Conservation (phyloP, 2,113 vertebrate genomes). For the Tringa solitaria region DNA sequence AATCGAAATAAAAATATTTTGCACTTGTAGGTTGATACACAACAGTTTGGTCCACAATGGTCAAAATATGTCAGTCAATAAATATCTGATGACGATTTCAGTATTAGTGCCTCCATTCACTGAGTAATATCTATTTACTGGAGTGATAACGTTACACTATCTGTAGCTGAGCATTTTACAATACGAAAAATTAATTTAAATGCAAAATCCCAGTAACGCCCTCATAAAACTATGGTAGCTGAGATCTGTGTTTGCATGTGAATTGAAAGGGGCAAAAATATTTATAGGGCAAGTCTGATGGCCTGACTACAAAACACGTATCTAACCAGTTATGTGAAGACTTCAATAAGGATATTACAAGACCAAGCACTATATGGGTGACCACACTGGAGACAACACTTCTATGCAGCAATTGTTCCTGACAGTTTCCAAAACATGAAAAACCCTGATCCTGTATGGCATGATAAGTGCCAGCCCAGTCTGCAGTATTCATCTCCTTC, state of each 20-base stretch:
- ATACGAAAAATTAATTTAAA: neutral
- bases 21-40: neutral
- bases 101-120: neutral
- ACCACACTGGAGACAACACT: neutral
- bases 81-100: neutral
- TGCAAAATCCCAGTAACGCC: neutral
- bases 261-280: neutral
- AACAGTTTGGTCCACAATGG: neutral
- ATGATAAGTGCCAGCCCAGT: rapidly evolving
- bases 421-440: neutral
- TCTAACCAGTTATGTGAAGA: neutral
- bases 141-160: neutral
- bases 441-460: rapidly evolving
- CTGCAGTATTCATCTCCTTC: neutral
- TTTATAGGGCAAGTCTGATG: neutral
- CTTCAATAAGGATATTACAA: neutral
- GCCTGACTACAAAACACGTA: rapidly evolving
- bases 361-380: rapidly evolving
- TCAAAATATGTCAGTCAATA: neutral
- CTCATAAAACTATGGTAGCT: neutral
- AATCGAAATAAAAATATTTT: neutral
- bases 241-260: neutral
- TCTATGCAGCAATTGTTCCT: neutral
- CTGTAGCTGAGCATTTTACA: neutral
- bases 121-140: neutral